Evolutionary conservation across 2,888 invertebrate species (phyloP), one percentile per base, ranked within the genome.

Genomic region (Caenorhabditis becei): DNA sequence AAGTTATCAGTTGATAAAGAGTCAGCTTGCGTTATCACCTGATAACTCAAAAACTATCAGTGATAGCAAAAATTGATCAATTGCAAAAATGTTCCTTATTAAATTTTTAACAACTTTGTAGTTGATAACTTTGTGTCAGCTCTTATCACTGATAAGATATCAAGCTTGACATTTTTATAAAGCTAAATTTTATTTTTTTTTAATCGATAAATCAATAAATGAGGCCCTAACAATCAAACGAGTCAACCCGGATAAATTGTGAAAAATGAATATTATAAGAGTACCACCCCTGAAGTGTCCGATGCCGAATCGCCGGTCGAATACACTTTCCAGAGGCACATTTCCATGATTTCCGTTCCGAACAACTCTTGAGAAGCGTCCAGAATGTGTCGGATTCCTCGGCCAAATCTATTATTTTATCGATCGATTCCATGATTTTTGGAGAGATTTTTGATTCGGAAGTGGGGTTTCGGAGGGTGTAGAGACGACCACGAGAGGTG

Each of bases 181-280:
- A 4, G 32, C 32, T 7, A 32, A 32, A 32, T 32, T 32, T 32
- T 32, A 32, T 32, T 4, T 32, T 32, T 32, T 32, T 10, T 32
- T 32, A n/a, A n/a, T n/a, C n/a, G n/a, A n/a, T n/a, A 11, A 3
- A 41, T 41, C 41, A 41, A 41, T 14, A 5, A 41, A 2, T 14
- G 10, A 41, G 41, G 16, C 3, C 3, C 11, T 11, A 47, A 47
- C 79, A 79, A 67, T 67, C 35, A 18, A 72, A 72, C 62, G 67
- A 62, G 26, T 67, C 67, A 18, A 79, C 41, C 26, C 37, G 47
- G 0, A 54, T 32, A 63, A 79, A 79, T 8, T 44, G 62, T n/a
- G 79, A 72, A 23, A 72, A 72, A 58, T 79, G 79, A 26, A 79
- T 62, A 54, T 79, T 58, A 51, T 79, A 79, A 1, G 79, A 79